Evolutionary conservation across 1,140 invertebrate species (phyloP).

Genomic region (Megalonaias nervosa): DNA sequence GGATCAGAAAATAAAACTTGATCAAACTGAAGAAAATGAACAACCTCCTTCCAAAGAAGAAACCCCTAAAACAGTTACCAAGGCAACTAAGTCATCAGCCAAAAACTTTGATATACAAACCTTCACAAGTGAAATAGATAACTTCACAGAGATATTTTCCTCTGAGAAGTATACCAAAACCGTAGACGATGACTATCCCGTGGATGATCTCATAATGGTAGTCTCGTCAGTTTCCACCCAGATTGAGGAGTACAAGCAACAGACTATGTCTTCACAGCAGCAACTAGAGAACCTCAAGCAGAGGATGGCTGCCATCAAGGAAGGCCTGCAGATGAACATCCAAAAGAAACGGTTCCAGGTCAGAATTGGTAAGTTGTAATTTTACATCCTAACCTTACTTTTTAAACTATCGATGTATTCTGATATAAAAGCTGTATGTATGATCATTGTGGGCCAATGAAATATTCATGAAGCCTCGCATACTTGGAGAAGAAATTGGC

Average conservation of each 20-base stretch:
- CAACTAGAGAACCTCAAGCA: constrained; percentile 22
- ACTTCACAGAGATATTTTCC: constrained; percentile 15
- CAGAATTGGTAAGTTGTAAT: constrained; percentile 22
- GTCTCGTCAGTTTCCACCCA: constrained; percentile 14
- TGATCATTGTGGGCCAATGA: background rate
- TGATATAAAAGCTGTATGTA: background rate
- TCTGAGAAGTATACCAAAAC: constrained; percentile 16
- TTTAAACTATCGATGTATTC: background rate
- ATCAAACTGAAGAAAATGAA: too few relatives aligned
- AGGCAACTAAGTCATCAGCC: too few relatives aligned
- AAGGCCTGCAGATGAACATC: constrained; percentile 23
- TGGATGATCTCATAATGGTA: constrained; percentile 15
- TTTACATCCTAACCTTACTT: background rate
- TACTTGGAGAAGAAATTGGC: too few relatives aligned
- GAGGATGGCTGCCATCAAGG: constrained; percentile 31
- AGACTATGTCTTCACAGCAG: constrained; percentile 23
- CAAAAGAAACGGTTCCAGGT: constrained; percentile 21
- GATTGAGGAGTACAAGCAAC: constrained; percentile 29
- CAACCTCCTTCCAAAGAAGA: too few relatives aligned
- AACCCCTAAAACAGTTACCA: too few relatives aligned
- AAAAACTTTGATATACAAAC: too few relatives aligned
- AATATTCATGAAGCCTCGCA: too few relatives aligned
- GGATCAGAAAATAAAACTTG: too few relatives aligned
- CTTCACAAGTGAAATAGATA: constrained; percentile 1
- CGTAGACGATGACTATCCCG: constrained; percentile 31